Percentiles rank a stretch among this genome's conserved stretches.
phyloP scores from a whole-genome alignment of 2,888 invertebrate species.

The Metallyticus violacea region DNA sequence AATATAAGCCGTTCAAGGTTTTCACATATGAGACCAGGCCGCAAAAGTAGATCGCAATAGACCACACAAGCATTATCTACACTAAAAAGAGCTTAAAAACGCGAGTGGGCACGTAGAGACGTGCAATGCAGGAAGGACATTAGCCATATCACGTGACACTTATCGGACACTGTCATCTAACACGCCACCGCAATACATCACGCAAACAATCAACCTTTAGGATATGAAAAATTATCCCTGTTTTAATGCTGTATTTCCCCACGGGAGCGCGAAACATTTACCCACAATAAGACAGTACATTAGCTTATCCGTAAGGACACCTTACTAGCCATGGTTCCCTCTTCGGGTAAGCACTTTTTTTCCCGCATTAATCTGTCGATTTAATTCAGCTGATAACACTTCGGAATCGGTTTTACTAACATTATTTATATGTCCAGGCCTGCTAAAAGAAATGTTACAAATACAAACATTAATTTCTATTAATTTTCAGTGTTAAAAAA shows the following conservation, averaged over 20 bases:
- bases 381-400: no score
- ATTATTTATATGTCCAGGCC: no score
- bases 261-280: not conserved
- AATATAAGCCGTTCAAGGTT: no score
- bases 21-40: no score
- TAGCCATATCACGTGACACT: conserved; percentile 9
- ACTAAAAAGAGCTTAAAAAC: no score
- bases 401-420: no score
- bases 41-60: not conserved
- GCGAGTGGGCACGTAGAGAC: not conserved
- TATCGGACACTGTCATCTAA: not conserved
- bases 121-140: not conserved
- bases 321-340: not conserved
- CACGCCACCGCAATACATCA: not conserved
- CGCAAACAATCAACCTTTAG: not conserved
- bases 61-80: not conserved
- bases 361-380: no score
- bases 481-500: no score
- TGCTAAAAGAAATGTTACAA: no score
- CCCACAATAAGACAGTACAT: no score
- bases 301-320: not conserved
- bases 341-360: not conserved
- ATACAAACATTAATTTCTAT: no score
- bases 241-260: not conserved
- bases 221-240: not conserved